Conservation (phyloP, 1,140 invertebrate species). For the Anagrus nilaparvatae region DNA sequence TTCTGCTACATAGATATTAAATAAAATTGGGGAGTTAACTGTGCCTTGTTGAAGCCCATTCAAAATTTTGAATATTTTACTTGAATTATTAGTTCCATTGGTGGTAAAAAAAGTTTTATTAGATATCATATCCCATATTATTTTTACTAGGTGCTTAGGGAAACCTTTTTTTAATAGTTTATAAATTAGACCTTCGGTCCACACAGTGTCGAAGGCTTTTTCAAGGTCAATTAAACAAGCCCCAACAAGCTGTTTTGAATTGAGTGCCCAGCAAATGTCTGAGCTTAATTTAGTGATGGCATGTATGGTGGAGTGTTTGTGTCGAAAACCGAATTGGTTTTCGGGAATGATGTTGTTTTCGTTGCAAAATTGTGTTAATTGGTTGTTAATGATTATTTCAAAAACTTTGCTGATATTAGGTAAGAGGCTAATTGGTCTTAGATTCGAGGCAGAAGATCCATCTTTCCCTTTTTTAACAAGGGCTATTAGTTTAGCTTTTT, state of each 20-base stretch:
- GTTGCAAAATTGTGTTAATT: slow-evolving; percentile 6
- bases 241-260: slow-evolving; percentile 17
- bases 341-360: slow-evolving; percentile 20
- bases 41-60: slow-evolving; percentile 8
- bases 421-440: slow-evolving; percentile 11
- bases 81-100: not conserved
- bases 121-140: slow-evolving; percentile 15
- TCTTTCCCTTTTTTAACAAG: slow-evolving; percentile 17
- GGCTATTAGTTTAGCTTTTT: slow-evolving; percentile 12
- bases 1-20: not conserved
- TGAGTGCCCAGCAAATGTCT: slow-evolving; percentile 14
- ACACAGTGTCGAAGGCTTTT: slow-evolving; percentile 25
- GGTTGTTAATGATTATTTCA: slow-evolving; percentile 19
- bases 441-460: no score
- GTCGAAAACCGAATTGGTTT: slow-evolving; percentile 15
- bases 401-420: slow-evolving; percentile 17
- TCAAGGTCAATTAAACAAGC: slow-evolving; percentile 25
- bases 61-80: not conserved
- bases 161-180: slow-evolving; percentile 18
- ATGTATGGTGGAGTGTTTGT: slow-evolving; percentile 15
- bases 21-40: slow-evolving; percentile 2
- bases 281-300: slow-evolving; percentile 12
- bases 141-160: slow-evolving; percentile 13
- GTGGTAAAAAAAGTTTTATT: slow-evolving; percentile 1
- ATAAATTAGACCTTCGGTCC: slow-evolving; percentile 17